phyloP scores from a whole-genome alignment of 2,797 vertebrate species.

The Hoplostethus mediterraneus region DNA sequence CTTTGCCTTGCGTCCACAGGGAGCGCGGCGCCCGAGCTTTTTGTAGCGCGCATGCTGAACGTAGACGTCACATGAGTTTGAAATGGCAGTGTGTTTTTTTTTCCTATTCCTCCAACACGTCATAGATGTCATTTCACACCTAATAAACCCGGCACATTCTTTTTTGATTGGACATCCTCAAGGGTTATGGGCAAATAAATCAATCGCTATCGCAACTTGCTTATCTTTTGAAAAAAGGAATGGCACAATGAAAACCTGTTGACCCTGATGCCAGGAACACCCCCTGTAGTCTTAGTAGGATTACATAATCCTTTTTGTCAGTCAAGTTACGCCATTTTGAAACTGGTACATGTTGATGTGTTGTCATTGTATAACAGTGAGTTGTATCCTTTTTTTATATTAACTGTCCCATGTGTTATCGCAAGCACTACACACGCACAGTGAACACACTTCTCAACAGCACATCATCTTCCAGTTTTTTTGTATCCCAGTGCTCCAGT shows the following conservation, averaged over 20 bases:
- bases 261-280: slow-evolving; percentile 73
- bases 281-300: slow-evolving; percentile 69
- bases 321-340: slow-evolving; percentile 42
- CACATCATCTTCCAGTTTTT: background rate
- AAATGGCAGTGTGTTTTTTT: background rate
- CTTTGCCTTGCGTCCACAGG: too few species aligned
- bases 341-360: slow-evolving; percentile 52
- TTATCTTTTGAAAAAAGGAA: slow-evolving; percentile 9
- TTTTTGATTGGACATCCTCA: background rate
- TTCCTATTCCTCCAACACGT: background rate
- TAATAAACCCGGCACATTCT: background rate
- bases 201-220: background rate
- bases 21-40: too few species aligned
- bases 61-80: background rate
- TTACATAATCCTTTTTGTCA: slow-evolving; percentile 60
- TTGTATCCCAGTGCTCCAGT: background rate
- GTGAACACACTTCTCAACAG: background rate
- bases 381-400: slow-evolving; percentile 20
- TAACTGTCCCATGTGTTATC: slow-evolving; percentile 14
- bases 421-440: slow-evolving; percentile 4
- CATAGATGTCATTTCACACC: background rate
- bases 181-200: background rate
- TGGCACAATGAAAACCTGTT: slow-evolving; percentile 72
- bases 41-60: background rate
- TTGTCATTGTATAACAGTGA: slow-evolving; percentile 46